Evolutionary conservation across 1,140 invertebrate genomes (phyloP).

Genomic region (Drosophila pruinosa): DNA sequence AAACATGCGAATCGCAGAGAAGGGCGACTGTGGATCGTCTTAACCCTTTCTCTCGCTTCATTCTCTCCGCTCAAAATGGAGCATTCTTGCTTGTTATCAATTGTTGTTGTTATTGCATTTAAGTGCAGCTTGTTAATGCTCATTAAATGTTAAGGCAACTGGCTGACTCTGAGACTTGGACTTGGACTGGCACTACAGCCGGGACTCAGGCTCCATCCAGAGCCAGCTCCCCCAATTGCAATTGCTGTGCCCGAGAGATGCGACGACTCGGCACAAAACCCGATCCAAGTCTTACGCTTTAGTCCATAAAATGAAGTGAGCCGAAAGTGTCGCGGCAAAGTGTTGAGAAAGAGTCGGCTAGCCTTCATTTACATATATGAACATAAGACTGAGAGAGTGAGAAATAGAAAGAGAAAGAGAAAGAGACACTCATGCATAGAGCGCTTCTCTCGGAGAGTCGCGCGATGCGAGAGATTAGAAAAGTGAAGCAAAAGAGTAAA

Average conservation of each 20-base stretch:
- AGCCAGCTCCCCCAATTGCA: slow-evolving; percentile 32
- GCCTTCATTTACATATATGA: slow-evolving; percentile 34
- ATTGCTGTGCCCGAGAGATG: slow-evolving; percentile 21
- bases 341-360: slow-evolving; percentile 32
- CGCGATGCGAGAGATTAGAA: slow-evolving; percentile 12
- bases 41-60: slow-evolving; percentile 9
- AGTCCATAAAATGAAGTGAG: slow-evolving; percentile 73
- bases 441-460: background rate
- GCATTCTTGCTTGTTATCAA: slow-evolving; percentile 74
- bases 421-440: background rate
- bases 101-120: slow-evolving; percentile 77
- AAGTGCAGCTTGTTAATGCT: slow-evolving; percentile 81
- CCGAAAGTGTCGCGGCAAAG: slow-evolving; percentile 66
- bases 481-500: slow-evolving; percentile 49
- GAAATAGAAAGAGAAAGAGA: slow-evolving; percentile 1
- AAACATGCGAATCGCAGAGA: background rate
- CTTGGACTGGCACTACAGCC: background rate
- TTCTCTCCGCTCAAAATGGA: slow-evolving; percentile 41
- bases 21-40: slow-evolving; percentile 28
- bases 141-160: slow-evolving; percentile 78
- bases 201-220: slow-evolving; percentile 11
- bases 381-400: background rate
- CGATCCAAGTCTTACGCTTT: slow-evolving; percentile 47
- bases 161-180: background rate
- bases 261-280: slow-evolving; percentile 2